These are phyloP conservation scores for Microtus oregoni DNA, from an alignment of 2,113 vertebrate species.

Conservation along the genomic window DNA sequence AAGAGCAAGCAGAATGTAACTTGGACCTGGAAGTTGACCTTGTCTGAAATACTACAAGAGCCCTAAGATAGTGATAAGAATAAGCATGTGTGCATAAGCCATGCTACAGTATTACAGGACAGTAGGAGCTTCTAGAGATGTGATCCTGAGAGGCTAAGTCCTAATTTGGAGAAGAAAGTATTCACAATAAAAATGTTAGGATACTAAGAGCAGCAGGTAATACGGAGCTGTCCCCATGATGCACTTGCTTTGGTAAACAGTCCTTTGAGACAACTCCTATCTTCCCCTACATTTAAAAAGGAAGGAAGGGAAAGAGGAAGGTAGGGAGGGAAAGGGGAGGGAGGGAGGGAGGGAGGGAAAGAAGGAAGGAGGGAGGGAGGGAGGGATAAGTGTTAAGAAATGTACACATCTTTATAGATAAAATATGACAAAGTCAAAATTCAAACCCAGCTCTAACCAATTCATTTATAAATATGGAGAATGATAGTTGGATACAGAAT, in stretches of 20 bases:
- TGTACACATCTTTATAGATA: background rate
- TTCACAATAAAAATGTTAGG: background rate
- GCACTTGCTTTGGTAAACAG: background rate
- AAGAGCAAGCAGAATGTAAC: fast-evolving
- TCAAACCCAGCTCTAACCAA: background rate
- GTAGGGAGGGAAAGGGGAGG: fast-evolving
- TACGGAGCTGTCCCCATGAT: background rate
- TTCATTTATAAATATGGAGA: background rate
- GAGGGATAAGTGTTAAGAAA: background rate
- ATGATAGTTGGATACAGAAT: background rate
- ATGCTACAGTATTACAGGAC: background rate
- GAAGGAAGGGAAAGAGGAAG: fast-evolving
- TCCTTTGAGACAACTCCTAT: background rate
- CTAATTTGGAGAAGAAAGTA: background rate
- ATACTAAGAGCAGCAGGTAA: background rate
- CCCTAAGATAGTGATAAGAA: background rate
- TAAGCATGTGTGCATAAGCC: background rate
- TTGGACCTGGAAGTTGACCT: background rate
- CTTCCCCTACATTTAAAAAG: too few species aligned
- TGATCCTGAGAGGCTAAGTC: background rate
- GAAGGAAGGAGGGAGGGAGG: too few species aligned
- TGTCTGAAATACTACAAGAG: background rate
- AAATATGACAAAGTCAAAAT: background rate
- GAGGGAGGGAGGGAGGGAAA: too few species aligned
- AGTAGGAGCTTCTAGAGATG: background rate